These are phyloP conservation scores for Periophthalmodon schlosseri DNA, from an alignment of 2,113 vertebrate species.

Conservation along the genomic window DNA sequence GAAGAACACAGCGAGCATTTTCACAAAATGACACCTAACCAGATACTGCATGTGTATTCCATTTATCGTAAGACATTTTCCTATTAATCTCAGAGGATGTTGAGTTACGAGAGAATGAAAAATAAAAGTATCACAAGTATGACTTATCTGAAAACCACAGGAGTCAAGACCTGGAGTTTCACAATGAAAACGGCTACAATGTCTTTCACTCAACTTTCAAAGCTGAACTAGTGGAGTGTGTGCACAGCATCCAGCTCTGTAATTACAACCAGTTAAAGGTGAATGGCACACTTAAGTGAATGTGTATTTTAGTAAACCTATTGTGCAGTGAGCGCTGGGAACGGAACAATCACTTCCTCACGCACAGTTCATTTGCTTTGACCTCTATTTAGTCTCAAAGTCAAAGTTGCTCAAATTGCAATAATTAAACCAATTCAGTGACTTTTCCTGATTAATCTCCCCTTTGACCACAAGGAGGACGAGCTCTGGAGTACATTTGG, in stretches of 20 bases:
- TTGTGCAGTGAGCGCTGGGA: not conserved
- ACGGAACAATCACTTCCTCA: slow-evolving; percentile 4
- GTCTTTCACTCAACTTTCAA: not conserved
- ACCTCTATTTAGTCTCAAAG: not conserved
- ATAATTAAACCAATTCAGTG: not conserved
- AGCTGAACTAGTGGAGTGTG: not conserved
- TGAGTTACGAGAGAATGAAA: too few relatives aligned
- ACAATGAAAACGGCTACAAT: not conserved
- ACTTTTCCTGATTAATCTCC: not conserved
- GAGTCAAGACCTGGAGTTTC: too few relatives aligned
- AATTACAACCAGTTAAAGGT: not conserved
- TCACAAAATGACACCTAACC: too few relatives aligned
- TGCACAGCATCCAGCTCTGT: not conserved
- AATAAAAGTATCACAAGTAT: too few relatives aligned
- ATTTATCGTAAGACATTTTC: too few relatives aligned
- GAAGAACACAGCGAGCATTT: too few relatives aligned
- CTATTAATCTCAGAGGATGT: too few relatives aligned
- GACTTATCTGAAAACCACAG: too few relatives aligned
- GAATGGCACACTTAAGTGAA: slow-evolving; percentile 1
- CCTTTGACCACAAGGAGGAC: not conserved
- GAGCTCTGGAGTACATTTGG: not conserved
- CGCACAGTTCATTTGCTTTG: not conserved
- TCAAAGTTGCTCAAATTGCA: not conserved
- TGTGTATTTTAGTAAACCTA: slow-evolving; percentile 2
- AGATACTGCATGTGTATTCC: too few relatives aligned